Percentiles rank a stretch among this genome's conserved stretches.
These are phyloP conservation scores for Zaprionus lineosus DNA, from an alignment of 2,888 invertebrate species.

Conservation along the genomic window DNA sequence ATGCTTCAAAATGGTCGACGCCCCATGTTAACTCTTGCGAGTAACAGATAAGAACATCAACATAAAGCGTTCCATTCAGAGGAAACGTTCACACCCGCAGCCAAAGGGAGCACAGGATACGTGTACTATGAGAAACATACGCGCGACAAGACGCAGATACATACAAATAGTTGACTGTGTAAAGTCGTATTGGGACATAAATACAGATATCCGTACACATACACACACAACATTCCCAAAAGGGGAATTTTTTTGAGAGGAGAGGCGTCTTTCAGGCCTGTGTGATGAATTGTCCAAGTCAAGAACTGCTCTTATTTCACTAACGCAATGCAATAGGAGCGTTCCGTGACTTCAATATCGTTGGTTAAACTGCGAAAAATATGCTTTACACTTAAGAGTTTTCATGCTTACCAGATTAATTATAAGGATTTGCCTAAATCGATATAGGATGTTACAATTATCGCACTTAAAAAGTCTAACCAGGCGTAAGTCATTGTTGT, in stretches of 20 bases:
- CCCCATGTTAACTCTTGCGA: constrained; percentile 65
- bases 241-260: too few relatives aligned
- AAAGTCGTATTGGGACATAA: too few relatives aligned
- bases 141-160: not conserved
- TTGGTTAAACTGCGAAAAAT: too few relatives aligned
- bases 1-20: constrained; percentile 18
- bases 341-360: too few relatives aligned
- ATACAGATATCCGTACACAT: too few relatives aligned
- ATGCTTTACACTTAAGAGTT: too few relatives aligned
- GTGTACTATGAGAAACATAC: not conserved
- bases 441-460: constrained; percentile 63
- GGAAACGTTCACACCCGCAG: not conserved
- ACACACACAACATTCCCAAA: not conserved
- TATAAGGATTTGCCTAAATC: constrained; percentile 58
- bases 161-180: too few relatives aligned
- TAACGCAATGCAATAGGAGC: too few relatives aligned
- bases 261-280: too few relatives aligned
- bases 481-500: constrained; percentile 1
- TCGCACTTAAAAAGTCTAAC: constrained; percentile 64
- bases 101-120: constrained; percentile 7
- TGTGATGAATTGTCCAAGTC: too few relatives aligned
- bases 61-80: constrained; percentile 21
- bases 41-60: constrained; percentile 55
- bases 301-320: too few relatives aligned
- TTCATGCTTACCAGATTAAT: too few relatives aligned